Base-by-base conservation (phyloP, 2,888 invertebrate species). In the Danaus chrysippus region DNA sequence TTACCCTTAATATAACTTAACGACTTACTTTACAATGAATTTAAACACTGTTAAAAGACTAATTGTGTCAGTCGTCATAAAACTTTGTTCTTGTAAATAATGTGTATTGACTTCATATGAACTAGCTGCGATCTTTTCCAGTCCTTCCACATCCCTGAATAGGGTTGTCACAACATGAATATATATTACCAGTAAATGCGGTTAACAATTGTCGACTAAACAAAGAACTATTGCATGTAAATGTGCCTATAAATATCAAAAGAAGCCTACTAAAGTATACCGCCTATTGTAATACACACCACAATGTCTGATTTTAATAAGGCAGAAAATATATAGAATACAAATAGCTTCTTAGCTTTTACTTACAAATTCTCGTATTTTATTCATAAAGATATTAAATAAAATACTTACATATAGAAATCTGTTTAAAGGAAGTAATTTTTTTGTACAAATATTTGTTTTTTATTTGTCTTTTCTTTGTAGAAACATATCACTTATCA, bases 81-180 rank as follows among this genome's bases (percentile, higher is more conserved):
- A 68, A 63, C 61, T 61, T 68, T 53, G 64, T 66, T 62, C 64
- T 68, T 62, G 62, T 66, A 68, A 68, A 68, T 66, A 66, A 64
- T 68, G 63, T 58, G 64, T 62, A 64, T 66, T 64, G 66, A 66
- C 66, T 64, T 59, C 46, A 62, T 66, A 64, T 61, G 64, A 66
- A 62, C 66, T 64, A 64, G 63, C 41, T 56, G 58, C 61, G 42
- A 65, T 65, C 64, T 61, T 64, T 66, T 68, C 64, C 64, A 64
- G 68, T 68, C 64, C 64, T 68, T 68, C 64, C 63, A 66, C 64
- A 59, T 61, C 55, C 61, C 19, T 15, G 17, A 17, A 44, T 62
- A 68, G 68, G 68, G 68, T 42, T 66, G 59, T 23, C 61, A 56
- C 44, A 43, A 34, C 41, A 17, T 3, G 10, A 56, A 42, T 10